Evolutionary conservation across 2,113 vertebrate species (phyloP).

Genomic region (Ploceus nigricollis): DNA sequence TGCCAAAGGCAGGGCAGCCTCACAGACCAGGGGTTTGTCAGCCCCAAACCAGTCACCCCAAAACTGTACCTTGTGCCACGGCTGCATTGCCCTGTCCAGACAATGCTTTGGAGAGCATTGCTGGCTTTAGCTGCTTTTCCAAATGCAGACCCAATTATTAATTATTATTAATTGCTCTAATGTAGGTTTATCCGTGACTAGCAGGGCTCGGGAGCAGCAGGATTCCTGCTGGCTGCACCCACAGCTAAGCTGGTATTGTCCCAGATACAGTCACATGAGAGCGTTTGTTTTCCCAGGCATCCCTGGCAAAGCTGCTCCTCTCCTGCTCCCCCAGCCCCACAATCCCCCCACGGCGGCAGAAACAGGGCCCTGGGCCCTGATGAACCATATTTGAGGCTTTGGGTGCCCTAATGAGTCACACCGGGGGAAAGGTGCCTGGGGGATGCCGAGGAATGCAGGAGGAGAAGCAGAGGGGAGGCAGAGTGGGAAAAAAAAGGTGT

Average conservation of each 20-base stretch:
- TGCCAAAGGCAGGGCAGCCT: accelerated
- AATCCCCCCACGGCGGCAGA: accelerated
- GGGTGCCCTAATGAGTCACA: too few relatives aligned
- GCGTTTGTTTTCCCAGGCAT: not conserved
- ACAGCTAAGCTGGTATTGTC: constrained; percentile 46
- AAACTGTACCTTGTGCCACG: accelerated
- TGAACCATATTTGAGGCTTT: not conserved
- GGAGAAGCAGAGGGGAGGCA: accelerated
- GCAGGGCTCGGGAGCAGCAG: not conserved
- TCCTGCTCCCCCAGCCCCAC: not conserved
- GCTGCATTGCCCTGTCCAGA: not conserved
- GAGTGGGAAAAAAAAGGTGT: too few relatives aligned
- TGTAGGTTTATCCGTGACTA: not conserved
- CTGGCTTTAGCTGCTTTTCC: not conserved
- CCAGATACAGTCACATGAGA: constrained; percentile 45
- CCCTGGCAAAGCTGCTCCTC: not conserved
- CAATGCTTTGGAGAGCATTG: not conserved
- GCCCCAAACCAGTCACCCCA: not conserved
- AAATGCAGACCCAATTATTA: not conserved
- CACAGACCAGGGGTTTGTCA: not conserved
- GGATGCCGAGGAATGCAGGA: not conserved
- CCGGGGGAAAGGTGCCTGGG: accelerated
- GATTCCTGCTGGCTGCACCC: constrained; percentile 9
- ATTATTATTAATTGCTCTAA: constrained; percentile 13
- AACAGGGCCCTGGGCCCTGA: not conserved